Conservation (phyloP, 1,140 invertebrate species). For the Heterodera schachtii region DNA sequence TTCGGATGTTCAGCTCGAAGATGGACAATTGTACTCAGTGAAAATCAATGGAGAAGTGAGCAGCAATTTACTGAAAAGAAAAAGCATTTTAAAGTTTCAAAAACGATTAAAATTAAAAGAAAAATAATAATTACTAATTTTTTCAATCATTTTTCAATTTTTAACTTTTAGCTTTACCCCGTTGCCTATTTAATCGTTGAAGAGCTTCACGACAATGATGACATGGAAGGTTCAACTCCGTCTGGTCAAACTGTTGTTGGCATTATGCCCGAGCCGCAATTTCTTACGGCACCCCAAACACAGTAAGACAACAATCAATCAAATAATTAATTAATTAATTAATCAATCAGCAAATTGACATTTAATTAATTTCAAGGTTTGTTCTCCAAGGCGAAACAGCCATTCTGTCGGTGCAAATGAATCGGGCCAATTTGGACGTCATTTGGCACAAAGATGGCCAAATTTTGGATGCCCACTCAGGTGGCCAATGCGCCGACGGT, state of each 20-base stretch:
- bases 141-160: background rate
- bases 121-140: background rate
- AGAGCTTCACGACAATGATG: constrained; percentile 37
- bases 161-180: constrained; percentile 46
- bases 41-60: constrained; percentile 54
- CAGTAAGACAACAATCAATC: constrained; percentile 26
- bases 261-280: background rate
- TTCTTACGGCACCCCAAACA: constrained; percentile 54
- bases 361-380: constrained; percentile 36
- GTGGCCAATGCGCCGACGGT: constrained; percentile 8
- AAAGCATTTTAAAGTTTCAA: too few species aligned
- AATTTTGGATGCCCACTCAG: constrained; percentile 30
- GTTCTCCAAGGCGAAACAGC: constrained; percentile 64
- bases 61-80: too few species aligned
- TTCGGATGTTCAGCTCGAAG: constrained; percentile 49
- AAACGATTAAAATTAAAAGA: too few species aligned
- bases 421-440: constrained; percentile 36
- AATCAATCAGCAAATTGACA: background rate
- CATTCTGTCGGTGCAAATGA: constrained; percentile 48
- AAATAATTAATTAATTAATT: constrained; percentile 5
- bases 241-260: background rate
- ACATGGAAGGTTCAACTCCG: constrained; percentile 17
- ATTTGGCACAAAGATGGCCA: constrained; percentile 55
- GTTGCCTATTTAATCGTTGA: constrained; percentile 63
- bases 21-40: constrained; percentile 57